Percentiles rank a stretch among this genome's conserved stretches.
Evolutionary conservation across 2,113 vertebrate genomes (phyloP).

Genomic region (Carassius carassius): DNA sequence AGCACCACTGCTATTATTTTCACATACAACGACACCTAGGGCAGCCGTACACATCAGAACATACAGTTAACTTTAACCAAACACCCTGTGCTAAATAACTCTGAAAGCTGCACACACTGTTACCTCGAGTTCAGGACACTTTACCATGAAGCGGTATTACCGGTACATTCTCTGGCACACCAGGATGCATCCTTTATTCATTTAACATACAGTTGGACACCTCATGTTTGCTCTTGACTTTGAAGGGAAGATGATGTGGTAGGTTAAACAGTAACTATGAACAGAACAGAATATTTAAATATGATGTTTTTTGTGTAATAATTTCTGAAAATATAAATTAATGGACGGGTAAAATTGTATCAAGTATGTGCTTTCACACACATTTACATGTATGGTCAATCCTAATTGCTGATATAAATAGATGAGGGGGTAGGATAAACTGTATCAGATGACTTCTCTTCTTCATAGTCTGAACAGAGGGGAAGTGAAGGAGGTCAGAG

Average conservation of each 20-base stretch:
- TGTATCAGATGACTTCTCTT: neutral
- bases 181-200: neutral
- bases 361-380: neutral
- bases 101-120: too few relatives aligned
- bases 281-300: neutral
- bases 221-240: neutral
- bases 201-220: neutral
- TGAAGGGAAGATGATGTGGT: neutral
- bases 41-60: too few relatives aligned
- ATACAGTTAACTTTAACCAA: too few relatives aligned
- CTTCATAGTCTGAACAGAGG: too few relatives aligned
- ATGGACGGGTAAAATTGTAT: neutral
- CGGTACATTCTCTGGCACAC: neutral
- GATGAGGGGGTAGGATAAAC: neutral
- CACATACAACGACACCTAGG: too few relatives aligned
- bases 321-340: neutral
- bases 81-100: too few relatives aligned
- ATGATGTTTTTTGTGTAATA: neutral
- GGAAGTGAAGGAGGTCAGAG: too few relatives aligned
- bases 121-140: neutral
- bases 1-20: too few relatives aligned
- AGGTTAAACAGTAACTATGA: neutral
- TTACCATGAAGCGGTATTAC: neutral
- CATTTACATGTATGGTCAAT: neutral
- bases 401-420: neutral